Base-by-base conservation (phyloP, 1,140 invertebrate genomes). In the Aphelinus certus region DNA sequence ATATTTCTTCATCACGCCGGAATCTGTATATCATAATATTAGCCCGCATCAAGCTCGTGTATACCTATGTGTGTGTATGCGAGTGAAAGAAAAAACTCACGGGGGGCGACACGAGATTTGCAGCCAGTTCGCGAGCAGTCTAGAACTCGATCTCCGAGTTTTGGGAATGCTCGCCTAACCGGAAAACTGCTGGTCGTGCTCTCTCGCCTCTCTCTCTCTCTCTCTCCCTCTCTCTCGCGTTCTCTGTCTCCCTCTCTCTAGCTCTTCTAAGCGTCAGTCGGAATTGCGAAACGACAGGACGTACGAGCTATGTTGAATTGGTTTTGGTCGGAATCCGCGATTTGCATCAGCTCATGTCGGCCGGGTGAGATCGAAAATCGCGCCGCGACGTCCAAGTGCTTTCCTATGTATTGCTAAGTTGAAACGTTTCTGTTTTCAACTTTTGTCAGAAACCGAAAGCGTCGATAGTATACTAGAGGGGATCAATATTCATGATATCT, bases 161-260 rank as follows among this genome's bases (percentile, higher is more conserved):
- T 77, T 63, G 71, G 48, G 64, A 70, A 64, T 67, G 63, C 67
- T 71, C 67, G 72, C 64, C 60, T 77, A 77, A 77, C 71, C 67
- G 67, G 76, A 77, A 77, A 77, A 73, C 71, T 73, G 69, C 70
- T 26, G 53, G 53, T 64, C 62, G 45, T 56, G 45, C 62, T 64
- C n/a, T 72, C n/a, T 42, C 61, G 1, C 43, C 6, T 43, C 26
- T 26, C 26, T 26, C 26, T 26, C 26, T 26, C 10, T 51, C 3
- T 1, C 47, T n/a, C 53, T 26, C 42, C 9, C 3, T 48, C 3
- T 62, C 47, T 61, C 58, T n/a, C 3, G 26, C 10, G 9, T 3
- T 2, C 7, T 7, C 47, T 5, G 49, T 43, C 42, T 58, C 46
- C 26, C n/a, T 42, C 1, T 60, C 67, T 4, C 56, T 60, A 26